These are phyloP conservation scores for Apteryx owenii DNA, from an alignment of 2,113 vertebrate genomes.

Conservation along the genomic window DNA sequence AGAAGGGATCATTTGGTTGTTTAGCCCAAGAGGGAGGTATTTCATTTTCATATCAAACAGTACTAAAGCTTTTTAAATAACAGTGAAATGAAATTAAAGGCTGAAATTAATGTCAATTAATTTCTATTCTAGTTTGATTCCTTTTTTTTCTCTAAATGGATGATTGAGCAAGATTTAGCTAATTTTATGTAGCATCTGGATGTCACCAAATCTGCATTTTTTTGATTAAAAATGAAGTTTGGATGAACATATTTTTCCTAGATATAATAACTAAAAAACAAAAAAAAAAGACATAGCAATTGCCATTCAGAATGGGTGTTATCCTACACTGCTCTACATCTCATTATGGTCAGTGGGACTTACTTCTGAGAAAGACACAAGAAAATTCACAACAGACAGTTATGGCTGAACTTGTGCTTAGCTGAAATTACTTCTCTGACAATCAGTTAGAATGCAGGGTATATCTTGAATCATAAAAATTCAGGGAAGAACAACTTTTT, in stretches of 20 bases:
- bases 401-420: neutral
- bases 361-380: neutral
- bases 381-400: neutral
- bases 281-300: neutral
- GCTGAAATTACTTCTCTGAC: neutral
- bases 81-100: neutral
- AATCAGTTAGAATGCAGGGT: neutral
- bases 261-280: neutral
- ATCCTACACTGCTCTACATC: neutral
- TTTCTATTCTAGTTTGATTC: neutral
- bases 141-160: neutral
- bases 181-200: neutral
- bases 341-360: neutral
- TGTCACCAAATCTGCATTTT: neutral
- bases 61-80: neutral
- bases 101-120: neutral
- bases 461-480: neutral
- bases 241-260: neutral
- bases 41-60: neutral
- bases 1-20: neutral
- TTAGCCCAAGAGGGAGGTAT: rapidly evolving
- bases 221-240: neutral
- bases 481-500: neutral
- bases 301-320: neutral
- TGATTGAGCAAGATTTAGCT: neutral